Percentiles rank a stretch among this genome's conserved stretches.
Conservation (phyloP, 2,797 vertebrate species). For the Lophotriccus pileatus region DNA sequence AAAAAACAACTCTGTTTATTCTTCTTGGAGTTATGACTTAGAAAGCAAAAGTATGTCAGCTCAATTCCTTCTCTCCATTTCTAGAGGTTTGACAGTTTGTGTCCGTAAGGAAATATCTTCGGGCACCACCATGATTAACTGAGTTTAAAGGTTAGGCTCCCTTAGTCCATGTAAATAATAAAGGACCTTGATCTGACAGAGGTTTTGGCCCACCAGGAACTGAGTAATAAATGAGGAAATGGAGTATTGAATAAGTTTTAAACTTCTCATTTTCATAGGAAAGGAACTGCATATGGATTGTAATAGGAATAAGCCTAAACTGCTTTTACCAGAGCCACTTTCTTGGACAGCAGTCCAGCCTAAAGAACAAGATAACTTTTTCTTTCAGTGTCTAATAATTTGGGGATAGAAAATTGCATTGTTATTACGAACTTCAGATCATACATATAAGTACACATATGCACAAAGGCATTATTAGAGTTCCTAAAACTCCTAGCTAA, state of each 20-base stretch:
- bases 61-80: neutral
- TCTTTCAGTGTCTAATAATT: neutral
- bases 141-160: neutral
- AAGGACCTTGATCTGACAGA: neutral
- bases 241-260: neutral
- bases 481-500: neutral
- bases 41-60: neutral
- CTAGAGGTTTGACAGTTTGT: neutral
- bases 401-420: neutral
- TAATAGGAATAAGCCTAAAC: neutral
- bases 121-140: neutral
- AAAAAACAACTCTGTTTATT: neutral
- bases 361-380: neutral
- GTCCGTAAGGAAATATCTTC: neutral
- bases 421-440: neutral
- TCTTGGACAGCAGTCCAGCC: neutral
- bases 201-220: neutral
- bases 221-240: neutral
- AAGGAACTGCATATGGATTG: neutral
- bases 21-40: neutral
- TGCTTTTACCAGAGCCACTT: neutral
- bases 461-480: neutral
- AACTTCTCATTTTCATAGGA: neutral
- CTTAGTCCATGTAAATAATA: neutral
- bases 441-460: neutral